Percentiles rank a stretch among this genome's conserved stretches.
phyloP scores from a whole-genome alignment of 2,797 vertebrate genomes.

The Spatula clypeata region DNA sequence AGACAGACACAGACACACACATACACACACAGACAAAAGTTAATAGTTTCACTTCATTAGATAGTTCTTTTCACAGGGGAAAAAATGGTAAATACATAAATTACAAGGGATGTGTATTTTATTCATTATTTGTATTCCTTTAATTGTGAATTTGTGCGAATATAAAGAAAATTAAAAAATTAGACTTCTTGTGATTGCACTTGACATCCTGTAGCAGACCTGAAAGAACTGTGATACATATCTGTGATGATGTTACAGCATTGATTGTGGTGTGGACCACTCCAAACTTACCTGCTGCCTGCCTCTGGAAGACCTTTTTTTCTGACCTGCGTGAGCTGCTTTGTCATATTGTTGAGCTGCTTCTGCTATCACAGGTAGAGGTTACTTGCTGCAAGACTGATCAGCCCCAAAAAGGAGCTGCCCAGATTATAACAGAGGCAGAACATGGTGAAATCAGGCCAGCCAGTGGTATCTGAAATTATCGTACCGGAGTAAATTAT shows the following conservation, averaged over 20 bases:
- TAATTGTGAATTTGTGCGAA: not conserved
- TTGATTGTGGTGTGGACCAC: not conserved
- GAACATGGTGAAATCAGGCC: not conserved
- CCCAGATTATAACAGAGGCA: not conserved
- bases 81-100: not conserved
- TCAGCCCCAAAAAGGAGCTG: not conserved
- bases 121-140: not conserved
- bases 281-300: not conserved
- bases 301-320: not conserved
- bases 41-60: not conserved
- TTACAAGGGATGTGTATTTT: not conserved
- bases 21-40: no score
- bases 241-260: accelerated
- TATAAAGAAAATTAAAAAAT: not conserved
- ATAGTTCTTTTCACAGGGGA: not conserved
- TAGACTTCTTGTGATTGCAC: not conserved
- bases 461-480: not conserved
- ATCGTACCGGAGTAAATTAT: not conserved
- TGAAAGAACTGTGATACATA: accelerated
- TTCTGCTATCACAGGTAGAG: accelerated
- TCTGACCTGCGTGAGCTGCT: not conserved
- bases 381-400: not conserved
- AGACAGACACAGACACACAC: not conserved
- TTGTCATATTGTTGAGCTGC: not conserved
- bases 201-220: not conserved